These are phyloP conservation scores for Sparidentex hasta DNA, from an alignment of 2,797 vertebrate genomes.

Conservation along the genomic window DNA sequence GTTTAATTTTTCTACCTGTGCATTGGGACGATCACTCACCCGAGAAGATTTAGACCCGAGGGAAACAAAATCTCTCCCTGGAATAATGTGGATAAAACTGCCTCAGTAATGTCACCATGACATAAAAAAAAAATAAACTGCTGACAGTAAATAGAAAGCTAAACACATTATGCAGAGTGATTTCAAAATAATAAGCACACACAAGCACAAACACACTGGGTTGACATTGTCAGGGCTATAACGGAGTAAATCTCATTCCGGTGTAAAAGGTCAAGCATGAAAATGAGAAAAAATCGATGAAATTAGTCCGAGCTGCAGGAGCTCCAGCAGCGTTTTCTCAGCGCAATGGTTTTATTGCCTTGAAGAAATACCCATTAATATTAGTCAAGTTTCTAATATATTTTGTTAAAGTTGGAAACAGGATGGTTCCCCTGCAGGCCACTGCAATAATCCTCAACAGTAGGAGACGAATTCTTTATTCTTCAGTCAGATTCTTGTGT, in stretches of 20 bases:
- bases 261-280: slow-evolving; percentile 63
- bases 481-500: not conserved
- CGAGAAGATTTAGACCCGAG: slow-evolving; percentile 7
- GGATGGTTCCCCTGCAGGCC: slow-evolving; percentile 1
- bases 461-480: too few species aligned
- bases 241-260: slow-evolving; percentile 36
- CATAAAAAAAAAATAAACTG: slow-evolving; percentile 12
- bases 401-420: not conserved
- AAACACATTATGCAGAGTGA: slow-evolving; percentile 23
- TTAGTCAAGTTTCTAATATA: slow-evolving; percentile 26
- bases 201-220: slow-evolving; percentile 1
- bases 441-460: not conserved
- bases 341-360: slow-evolving; percentile 11
- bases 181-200: slow-evolving; percentile 32
- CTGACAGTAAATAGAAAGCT: slow-evolving; percentile 9
- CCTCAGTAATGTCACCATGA: slow-evolving; percentile 13
- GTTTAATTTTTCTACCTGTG: slow-evolving; percentile 13
- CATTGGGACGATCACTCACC: slow-evolving; percentile 6
- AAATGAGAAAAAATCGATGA: slow-evolving; percentile 37
- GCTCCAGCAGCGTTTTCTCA: slow-evolving; percentile 23
- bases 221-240: slow-evolving; percentile 19
- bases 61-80: slow-evolving; percentile 12
- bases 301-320: slow-evolving; percentile 22
- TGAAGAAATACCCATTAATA: slow-evolving; percentile 28
- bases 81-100: slow-evolving; percentile 13